These are phyloP conservation scores for Tachina fera DNA, from an alignment of 2,888 invertebrate species.

Conservation along the genomic window DNA sequence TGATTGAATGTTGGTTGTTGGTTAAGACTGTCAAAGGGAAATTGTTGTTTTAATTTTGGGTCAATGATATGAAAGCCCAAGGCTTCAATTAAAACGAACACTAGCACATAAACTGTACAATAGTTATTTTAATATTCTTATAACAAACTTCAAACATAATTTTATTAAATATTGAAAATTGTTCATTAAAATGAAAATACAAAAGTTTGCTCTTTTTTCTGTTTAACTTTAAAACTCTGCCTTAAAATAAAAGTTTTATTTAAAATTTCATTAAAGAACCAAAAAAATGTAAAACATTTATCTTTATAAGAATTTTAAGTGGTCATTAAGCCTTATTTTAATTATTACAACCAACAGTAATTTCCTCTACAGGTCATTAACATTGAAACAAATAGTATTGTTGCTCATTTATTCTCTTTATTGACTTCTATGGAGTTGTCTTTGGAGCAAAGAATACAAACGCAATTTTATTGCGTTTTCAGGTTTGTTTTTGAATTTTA, in stretches of 20 bases:
- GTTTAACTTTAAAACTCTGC: not conserved
- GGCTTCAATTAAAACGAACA: conserved; percentile 1
- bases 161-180: not conserved
- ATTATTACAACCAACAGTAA: conserved; percentile 24
- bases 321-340: conserved; percentile 29
- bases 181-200: too few species aligned
- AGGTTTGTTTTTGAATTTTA: conserved; percentile 54
- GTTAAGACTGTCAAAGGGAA: conserved; percentile 6
- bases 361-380: conserved; percentile 39
- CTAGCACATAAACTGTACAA: not conserved
- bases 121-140: conserved; percentile 8
- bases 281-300: not conserved
- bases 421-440: conserved; percentile 26
- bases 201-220: too few species aligned
- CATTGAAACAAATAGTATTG: not conserved
- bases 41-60: conserved; percentile 20
- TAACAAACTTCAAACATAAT: too few species aligned
- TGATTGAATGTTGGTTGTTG: conserved; percentile 8
- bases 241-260: not conserved
- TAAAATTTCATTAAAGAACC: not conserved
- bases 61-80: conserved; percentile 43
- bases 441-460: not conserved
- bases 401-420: conserved; percentile 2
- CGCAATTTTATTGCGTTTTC: conserved; percentile 52
- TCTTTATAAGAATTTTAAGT: not conserved